A percentile compares a stretch with the other conserved stretches of the same genome.
Evolutionary conservation across 2,888 invertebrate species (phyloP).

Genomic region (Hetaerina titia): DNA sequence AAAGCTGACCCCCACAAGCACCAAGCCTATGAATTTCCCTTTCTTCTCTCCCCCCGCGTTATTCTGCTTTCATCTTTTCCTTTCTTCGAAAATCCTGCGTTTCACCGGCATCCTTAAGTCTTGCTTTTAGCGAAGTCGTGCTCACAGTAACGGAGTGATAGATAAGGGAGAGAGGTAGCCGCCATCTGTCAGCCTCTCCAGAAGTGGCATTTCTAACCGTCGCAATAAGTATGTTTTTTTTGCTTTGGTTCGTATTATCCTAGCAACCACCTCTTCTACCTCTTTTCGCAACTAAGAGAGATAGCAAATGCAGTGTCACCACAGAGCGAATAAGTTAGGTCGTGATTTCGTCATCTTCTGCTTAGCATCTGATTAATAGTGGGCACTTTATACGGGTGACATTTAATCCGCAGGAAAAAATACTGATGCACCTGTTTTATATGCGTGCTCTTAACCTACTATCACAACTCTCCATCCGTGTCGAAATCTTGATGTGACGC

Average conservation of each 20-base stretch:
- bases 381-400: slow-evolving; percentile 16
- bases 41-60: background rate
- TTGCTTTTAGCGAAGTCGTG: background rate
- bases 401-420: background rate
- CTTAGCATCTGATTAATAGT: background rate
- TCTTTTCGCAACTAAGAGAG: background rate
- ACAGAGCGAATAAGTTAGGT: background rate
- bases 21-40: background rate
- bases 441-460: background rate
- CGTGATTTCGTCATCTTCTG: background rate
- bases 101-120: background rate
- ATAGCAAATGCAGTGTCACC: slow-evolving; percentile 12
- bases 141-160: background rate
- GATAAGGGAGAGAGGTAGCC: background rate
- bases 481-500: background rate
- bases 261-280: background rate
- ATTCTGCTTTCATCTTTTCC: background rate
- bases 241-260: background rate
- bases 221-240: background rate
- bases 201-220: background rate
- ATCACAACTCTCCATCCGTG: background rate
- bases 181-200: background rate
- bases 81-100: too few species aligned
- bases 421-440: background rate
- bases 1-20: too few species aligned